Conservation (phyloP, 64 coral and sea anemone species). For the Platygyra sinensis region DNA sequence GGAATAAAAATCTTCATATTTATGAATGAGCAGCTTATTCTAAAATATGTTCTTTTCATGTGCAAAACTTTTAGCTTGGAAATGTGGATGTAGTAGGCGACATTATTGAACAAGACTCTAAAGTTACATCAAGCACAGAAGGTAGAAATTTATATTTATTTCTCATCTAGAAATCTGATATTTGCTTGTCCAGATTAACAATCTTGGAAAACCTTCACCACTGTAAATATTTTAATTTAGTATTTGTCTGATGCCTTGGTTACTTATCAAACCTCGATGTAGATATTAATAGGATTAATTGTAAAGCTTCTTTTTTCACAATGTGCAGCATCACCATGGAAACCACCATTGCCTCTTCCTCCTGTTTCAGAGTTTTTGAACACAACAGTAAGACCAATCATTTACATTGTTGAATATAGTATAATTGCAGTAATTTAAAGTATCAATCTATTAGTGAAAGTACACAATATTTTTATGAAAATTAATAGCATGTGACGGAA, state of each 20-base stretch:
- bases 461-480: too few species aligned
- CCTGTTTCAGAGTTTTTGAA: too few species aligned
- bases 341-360: too few species aligned
- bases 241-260: too few species aligned
- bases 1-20: too few species aligned
- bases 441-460: too few species aligned
- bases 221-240: too few species aligned
- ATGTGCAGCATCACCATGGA: too few species aligned
- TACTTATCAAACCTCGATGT: not conserved
- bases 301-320: not conserved
- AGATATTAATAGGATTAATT: not conserved
- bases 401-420: too few species aligned
- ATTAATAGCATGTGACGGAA: too few species aligned
- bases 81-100: not conserved
- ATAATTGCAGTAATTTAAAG: too few species aligned
- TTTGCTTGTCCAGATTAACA: not conserved
- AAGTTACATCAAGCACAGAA: constrained; percentile 43
- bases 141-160: not conserved
- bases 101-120: constrained; percentile 39
- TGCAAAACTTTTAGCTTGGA: not conserved
- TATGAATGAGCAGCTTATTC: not conserved
- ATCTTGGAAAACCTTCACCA: not conserved
- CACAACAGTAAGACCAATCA: too few species aligned
- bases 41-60: not conserved
- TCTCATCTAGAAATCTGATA: not conserved